Evolutionary conservation across 1,140 invertebrate genomes (phyloP), one percentile per base, ranked within the genome.

Genomic region (Drosophila kanapiae): DNA sequence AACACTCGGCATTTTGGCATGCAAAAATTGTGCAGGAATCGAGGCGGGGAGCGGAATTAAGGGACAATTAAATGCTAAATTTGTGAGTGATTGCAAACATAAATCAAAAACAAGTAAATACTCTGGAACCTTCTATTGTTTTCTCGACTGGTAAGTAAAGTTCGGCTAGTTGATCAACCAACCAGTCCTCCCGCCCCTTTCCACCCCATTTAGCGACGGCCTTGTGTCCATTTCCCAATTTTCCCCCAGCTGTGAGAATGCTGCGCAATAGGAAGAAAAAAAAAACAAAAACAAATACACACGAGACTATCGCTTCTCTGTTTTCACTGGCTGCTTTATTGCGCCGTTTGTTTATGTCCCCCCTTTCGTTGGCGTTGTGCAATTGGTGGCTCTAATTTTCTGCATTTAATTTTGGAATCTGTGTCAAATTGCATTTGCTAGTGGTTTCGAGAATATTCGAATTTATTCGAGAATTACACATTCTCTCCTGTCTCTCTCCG

Each of bases 381-480:
- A 72, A 82, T 69, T 71, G 47, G 18, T 54, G 62, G 62, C 48
- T 60, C 59, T 60, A 64, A 51, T 83, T 75, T 74, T 79, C 38
- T 56, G 45, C 16, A 37, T 77, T 81, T 81, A 87, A 91, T 87
- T 91, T 83, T 83, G 88, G 88, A 91, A 91, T 63, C 70, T 87
- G 60, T 80, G 85, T 90, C 85, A 62, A 58, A 69, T 54, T 38
- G n/a, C 38, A 43, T 35, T 47, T 70, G 57, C 27, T 37, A 56
- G 45, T 38, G 18, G 14, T n/a, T 45, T 70, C 47, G 38, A 70
- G 31, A 31, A 35, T 47, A 7, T 63, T 67, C 23, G 38, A 70
- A 47, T 37, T 31, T 33, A 18, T 69, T 67, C 29, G 38, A 54
- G 13, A 27, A 18, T 38, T 23, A 54, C 53, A 37, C 7, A 23